A percentile compares a stretch with the other conserved stretches of the same genome.
phyloP scores from a whole-genome alignment of 2,113 vertebrate genomes.

The Aphyosemion australe region DNA sequence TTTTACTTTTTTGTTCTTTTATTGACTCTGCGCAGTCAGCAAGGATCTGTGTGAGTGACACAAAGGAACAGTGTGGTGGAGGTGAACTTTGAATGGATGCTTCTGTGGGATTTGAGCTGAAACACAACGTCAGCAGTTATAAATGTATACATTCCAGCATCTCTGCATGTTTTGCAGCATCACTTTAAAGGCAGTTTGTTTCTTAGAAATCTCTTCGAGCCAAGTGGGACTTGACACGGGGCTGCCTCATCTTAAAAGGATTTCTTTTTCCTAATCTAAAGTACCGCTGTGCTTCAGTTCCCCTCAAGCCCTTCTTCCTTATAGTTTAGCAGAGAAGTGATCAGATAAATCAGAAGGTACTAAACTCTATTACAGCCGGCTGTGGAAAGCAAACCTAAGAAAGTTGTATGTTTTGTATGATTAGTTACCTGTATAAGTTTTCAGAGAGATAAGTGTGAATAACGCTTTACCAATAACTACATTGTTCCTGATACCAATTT shows the following conservation, averaged over 20 bases:
- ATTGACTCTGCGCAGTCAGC: slow-evolving; percentile 43
- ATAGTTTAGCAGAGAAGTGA: neutral
- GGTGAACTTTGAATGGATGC: slow-evolving; percentile 11
- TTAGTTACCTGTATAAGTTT: too few species aligned
- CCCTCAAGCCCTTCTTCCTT: neutral
- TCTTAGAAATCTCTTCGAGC: slow-evolving; percentile 10
- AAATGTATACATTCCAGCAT: neutral
- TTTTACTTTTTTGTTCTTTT: slow-evolving; percentile 30
- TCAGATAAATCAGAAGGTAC: neutral
- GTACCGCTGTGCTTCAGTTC: neutral
- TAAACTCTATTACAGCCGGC: neutral
- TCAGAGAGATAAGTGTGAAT: too few species aligned
- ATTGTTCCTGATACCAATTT: too few species aligned
- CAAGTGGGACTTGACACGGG: slow-evolving; percentile 16
- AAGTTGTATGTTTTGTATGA: neutral
- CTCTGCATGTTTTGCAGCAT: neutral
- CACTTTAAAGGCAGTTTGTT: slow-evolving; percentile 21
- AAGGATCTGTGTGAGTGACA: slow-evolving; percentile 38
- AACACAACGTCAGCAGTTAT: slow-evolving; percentile 30
- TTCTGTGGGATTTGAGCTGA: slow-evolving; percentile 21
- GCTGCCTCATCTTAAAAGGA: slow-evolving; percentile 2
- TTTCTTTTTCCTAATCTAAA: neutral
- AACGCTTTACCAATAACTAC: too few species aligned
- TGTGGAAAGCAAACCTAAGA: neutral
- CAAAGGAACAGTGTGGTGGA: slow-evolving; percentile 19